Evolutionary conservation across 2,888 invertebrate species (phyloP).

Genomic region (Carcina quercana): DNA sequence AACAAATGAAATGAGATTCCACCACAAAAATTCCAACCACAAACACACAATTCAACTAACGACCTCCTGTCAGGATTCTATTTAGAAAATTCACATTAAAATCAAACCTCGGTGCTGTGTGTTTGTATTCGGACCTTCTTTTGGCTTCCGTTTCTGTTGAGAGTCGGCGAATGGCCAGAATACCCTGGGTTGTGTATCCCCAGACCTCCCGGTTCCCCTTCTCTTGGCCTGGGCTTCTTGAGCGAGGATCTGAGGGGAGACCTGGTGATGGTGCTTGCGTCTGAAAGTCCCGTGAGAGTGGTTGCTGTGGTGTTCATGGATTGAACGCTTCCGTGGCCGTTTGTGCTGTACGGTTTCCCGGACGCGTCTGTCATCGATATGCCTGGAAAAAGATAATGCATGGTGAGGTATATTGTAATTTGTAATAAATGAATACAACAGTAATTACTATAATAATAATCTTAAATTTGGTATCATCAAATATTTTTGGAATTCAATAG

Average conservation of each 20-base stretch:
- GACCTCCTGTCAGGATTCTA: neutral
- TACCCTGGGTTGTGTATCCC: constrained; percentile 92
- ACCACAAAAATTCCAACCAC: neutral
- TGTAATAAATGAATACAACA: no score
- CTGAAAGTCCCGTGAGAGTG: constrained; percentile 73
- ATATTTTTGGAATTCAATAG: no score
- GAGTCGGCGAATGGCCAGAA: constrained; percentile 87
- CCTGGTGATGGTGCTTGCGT: constrained; percentile 60
- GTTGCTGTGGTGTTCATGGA: constrained; percentile 85
- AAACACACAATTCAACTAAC: neutral
- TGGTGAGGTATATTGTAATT: no score
- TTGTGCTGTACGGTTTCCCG: constrained; percentile 84
- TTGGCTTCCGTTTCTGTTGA: constrained; percentile 89
- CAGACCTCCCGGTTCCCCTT: constrained; percentile 68
- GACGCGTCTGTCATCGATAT: constrained; percentile 92
- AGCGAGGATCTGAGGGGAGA: constrained; percentile 81
- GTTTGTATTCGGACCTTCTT: constrained; percentile 95
- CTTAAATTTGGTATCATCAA: no score
- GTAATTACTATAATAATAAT: no score
- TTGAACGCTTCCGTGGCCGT: constrained; percentile 79
- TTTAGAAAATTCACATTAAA: no score
- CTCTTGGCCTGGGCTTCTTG: constrained; percentile 83
- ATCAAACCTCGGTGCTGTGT: constrained; percentile 89
- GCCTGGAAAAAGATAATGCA: constrained; percentile 64
- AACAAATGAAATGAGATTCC: neutral